Evolutionary conservation across 2,888 invertebrate genomes (phyloP).

Genomic region (Tetrapedia diversipes): DNA sequence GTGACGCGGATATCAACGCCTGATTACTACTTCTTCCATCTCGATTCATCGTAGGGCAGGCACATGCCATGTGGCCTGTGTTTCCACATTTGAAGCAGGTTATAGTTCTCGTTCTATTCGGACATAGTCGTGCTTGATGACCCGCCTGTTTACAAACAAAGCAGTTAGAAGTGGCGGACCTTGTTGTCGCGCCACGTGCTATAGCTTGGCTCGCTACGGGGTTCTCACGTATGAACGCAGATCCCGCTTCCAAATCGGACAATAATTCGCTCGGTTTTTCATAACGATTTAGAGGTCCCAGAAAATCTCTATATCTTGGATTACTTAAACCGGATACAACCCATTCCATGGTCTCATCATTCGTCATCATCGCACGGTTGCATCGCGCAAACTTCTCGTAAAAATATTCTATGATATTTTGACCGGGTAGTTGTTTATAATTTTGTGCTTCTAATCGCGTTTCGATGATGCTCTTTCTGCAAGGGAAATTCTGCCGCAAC

Average conservation of each 20-base stretch:
- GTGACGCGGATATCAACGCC: too few relatives aligned
- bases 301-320: background rate
- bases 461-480: slow-evolving; percentile 29
- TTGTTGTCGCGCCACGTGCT: background rate
- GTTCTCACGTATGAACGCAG: background rate
- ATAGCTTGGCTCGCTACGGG: background rate
- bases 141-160: background rate
- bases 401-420: slow-evolving; percentile 60
- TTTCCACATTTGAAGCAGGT: background rate
- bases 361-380: slow-evolving; percentile 59
- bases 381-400: slow-evolving; percentile 63
- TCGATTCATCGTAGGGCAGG: background rate
- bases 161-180: background rate
- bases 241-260: background rate
- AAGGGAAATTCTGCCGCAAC: slow-evolving; percentile 11
- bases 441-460: too few relatives aligned
- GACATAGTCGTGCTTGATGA: background rate
- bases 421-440: slow-evolving; percentile 49
- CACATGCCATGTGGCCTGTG: background rate
- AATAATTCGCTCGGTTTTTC: background rate
- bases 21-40: too few relatives aligned
- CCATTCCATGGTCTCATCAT: slow-evolving; percentile 8
- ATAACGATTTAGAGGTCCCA: background rate
- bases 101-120: too few relatives aligned
- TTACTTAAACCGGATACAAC: background rate